Conservation (phyloP, 92 coral and sea anemone genomes). For the Zoanthus sansibaricus region DNA sequence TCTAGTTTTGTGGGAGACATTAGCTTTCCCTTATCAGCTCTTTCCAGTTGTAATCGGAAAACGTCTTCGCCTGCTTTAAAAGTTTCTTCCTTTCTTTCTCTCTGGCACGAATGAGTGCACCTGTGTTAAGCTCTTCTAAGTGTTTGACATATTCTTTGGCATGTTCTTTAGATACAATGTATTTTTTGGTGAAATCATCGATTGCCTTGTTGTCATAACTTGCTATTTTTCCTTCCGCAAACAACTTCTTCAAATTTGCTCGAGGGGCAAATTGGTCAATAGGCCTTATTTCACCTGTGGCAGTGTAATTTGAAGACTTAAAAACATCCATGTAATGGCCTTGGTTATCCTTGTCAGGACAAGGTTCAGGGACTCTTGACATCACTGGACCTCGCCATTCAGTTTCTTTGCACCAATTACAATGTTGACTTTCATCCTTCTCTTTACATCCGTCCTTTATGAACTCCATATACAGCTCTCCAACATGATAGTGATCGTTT, state of each 20-base stretch:
- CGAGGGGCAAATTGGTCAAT: constrained; percentile 48
- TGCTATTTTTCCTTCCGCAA: constrained; percentile 40
- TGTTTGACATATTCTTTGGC: constrained; percentile 48
- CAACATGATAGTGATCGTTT: constrained; percentile 40
- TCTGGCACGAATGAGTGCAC: constrained; percentile 21
- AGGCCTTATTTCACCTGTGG: constrained; percentile 42
- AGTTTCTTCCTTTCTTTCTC: constrained; percentile 33
- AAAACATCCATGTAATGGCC: constrained; percentile 58
- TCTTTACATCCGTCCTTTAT: constrained; percentile 50
- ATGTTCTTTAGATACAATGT: constrained; percentile 37
- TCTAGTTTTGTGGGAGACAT: constrained; percentile 45
- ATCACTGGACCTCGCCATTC: constrained; percentile 33
- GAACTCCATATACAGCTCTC: constrained; percentile 47
- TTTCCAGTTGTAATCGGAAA: constrained; percentile 41
- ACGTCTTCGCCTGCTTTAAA: constrained; percentile 33
- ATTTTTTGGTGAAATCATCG: constrained; percentile 37
- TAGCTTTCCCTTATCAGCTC: constrained; percentile 30
- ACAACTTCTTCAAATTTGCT: constrained; percentile 52
- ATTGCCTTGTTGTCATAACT: constrained; percentile 33
- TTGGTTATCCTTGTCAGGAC: constrained; percentile 43
- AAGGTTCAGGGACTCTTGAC: constrained; percentile 41
- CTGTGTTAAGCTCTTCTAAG: constrained; percentile 39
- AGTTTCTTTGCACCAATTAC: constrained; percentile 34
- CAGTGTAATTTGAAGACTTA: constrained; percentile 32
- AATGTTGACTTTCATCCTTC: constrained; percentile 24